Evolutionary conservation across 1,140 invertebrate species (phyloP), one percentile per base, ranked within the genome.

Genomic region (Pseudobourletiella spinata): DNA sequence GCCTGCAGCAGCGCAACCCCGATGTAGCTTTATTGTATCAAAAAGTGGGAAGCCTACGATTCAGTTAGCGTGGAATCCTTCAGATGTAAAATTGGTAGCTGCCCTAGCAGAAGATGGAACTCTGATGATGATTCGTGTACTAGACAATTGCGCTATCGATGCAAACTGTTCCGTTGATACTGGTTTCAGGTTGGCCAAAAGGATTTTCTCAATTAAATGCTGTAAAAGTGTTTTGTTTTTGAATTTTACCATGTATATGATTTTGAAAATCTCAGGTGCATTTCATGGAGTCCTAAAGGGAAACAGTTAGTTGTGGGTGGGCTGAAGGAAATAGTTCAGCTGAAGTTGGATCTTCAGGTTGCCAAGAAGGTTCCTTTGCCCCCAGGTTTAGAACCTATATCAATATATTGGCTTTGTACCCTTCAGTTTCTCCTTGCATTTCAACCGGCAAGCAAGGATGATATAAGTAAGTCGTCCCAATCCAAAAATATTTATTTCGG

Each of bases 271-370:
- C 4, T 11, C 15, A 55, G 52, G 18, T 55, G 52, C 25, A 55
- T 55, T 14, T 55, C 52, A 29, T 55, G 52, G 52, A 55, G 52
- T 55, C 52, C 52, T 6, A 55, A 55, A 24, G 52, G 52, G 52
- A 55, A 55, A 24, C 52, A 55, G 25, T 20, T 55, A 6, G 28
- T 22, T 39, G 52, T 55, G 3, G 52, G 26, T 6, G 29, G 52
- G 3, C 3, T 20, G 11, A 55, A 29, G 16, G 32, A 2, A 32
- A 22, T 55, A 11, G 18, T 35, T 32, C 52, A 55, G 25, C 25
- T 55, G 22, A 55, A 55, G 18, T 18, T 39, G n/a, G 52, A 55
- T 35, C 26, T 55, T 15, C 30, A 55, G 26, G 32, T 32, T 22
- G 52, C 52, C n/a, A 55, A 55, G 39, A 2, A 24, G 26, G 22